Percentiles rank a stretch among this genome's conserved stretches.
These are phyloP conservation scores for Acrocephalus kingi DNA, from an alignment of 2,113 vertebrate genomes.

Conservation along the genomic window DNA sequence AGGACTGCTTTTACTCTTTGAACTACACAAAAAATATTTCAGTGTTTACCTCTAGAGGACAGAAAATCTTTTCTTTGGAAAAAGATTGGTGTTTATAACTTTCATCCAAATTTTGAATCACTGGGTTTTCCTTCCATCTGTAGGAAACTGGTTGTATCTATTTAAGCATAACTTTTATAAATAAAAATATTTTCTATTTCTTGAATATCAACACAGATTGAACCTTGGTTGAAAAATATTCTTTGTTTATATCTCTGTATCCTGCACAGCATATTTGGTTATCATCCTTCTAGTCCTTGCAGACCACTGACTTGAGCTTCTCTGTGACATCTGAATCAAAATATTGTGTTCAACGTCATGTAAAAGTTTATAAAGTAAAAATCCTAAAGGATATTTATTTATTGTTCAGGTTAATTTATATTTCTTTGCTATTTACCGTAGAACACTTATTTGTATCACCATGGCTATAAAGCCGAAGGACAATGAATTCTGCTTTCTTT, in stretches of 20 bases:
- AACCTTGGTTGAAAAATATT: not conserved
- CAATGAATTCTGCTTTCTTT: not conserved
- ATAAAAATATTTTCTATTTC: not conserved
- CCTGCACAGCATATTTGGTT: not conserved
- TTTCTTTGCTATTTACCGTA: not conserved
- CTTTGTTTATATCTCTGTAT: not conserved
- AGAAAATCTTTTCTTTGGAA: not conserved
- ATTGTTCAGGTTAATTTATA: not conserved
- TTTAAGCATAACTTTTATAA: not conserved
- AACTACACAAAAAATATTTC: not conserved
- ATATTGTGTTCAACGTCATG: accelerated
- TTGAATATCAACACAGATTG: not conserved
- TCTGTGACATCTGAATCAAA: not conserved
- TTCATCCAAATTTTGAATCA: not conserved
- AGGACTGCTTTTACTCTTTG: not conserved
- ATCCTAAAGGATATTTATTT: not conserved
- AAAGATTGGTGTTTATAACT: not conserved
- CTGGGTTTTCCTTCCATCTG: not conserved
- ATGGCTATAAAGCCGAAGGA: not conserved
- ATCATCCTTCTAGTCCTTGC: not conserved
- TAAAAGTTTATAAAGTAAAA: not conserved
- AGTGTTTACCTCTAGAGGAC: not conserved
- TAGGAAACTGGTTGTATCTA: not conserved
- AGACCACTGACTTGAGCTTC: not conserved
- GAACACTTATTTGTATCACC: not conserved